Base-by-base conservation (phyloP, 2,113 vertebrate species). In the Salminus brasiliensis region DNA sequence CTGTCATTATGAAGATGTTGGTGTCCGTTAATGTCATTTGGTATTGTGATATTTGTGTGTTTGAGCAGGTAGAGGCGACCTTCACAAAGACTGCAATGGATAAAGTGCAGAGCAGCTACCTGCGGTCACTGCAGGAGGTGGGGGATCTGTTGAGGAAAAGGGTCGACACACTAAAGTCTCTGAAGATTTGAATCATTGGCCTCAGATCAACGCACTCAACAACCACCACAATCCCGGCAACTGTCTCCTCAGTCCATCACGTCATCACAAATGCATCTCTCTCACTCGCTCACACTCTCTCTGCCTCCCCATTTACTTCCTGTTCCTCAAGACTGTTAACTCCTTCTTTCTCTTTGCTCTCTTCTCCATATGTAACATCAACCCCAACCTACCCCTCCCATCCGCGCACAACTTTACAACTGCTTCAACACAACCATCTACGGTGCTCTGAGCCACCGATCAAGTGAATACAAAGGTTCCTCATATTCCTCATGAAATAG, bases 21-120 rank as follows among this genome's bases (percentile, higher is more conserved):
- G n/a, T n/a, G n/a, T n/a, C n/a, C n/a, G n/a, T n/a, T n/a, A n/a
- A n/a, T n/a, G n/a, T n/a, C n/a, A n/a, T n/a, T 18, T 25, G 2
- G 12, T 57, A 30, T 79, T 25, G 23, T 55, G 52, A 34, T 5
- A 18, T 59, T 23, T 80, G 2, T 62, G 8, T 62, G 9, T 74
- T 71, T 69, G 32, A 15, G 2, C 93, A 99, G 97, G 96, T 95
- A 84, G 97, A 97, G 87, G 93, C 83, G 80, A 93, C 90, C 85
- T 96, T 96, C 91, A 93, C 92, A 84, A 96, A 94, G 92, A 92
- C 93, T 85, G 96, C 94, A 77, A 94, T 96, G 91, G 96, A 95
- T 77, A 99, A 98, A 86, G 95, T 99, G 72, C 96, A 97, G 90
- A 97, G 90, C 94, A 99, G 98, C 90, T 98, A 97, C 90, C 93